phyloP scores from a whole-genome alignment of 2,888 invertebrate genomes.

The Micoletzkya japonica region DNA sequence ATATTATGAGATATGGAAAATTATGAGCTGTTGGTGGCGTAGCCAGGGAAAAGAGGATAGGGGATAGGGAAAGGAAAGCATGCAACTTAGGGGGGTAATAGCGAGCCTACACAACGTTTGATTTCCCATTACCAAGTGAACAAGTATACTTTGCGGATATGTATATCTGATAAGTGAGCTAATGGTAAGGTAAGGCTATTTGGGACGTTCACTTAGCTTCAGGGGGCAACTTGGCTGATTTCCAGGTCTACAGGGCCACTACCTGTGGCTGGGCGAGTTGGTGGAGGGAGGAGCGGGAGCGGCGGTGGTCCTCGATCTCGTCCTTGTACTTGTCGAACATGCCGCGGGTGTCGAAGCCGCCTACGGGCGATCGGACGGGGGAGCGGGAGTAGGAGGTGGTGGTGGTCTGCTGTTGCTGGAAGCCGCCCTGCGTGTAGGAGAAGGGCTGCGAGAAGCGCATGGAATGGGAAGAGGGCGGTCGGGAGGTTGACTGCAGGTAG shows the following conservation, averaged over 20 bases:
- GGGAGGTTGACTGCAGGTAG: conserved; percentile 18
- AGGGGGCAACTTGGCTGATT: no score
- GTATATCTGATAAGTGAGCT: not conserved
- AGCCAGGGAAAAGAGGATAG: not conserved
- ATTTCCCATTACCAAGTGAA: not conserved
- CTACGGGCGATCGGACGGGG: conserved; percentile 32
- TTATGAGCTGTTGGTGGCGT: not conserved
- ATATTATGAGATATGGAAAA: no score
- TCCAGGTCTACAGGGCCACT: conserved; percentile 42
- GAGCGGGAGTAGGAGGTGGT: not conserved
- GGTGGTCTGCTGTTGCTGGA: not conserved
- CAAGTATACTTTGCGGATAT: not conserved
- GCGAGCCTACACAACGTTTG: not conserved
- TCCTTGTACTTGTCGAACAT: conserved; percentile 63
- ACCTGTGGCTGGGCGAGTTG: conserved; percentile 49
- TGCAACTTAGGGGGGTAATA: conserved; percentile 17
- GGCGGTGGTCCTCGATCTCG: conserved; percentile 62
- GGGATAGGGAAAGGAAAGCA: not conserved
- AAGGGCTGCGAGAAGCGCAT: conserved; percentile 16
- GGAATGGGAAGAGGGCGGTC: conserved; percentile 4
- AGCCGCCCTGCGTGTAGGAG: conserved; percentile 28
- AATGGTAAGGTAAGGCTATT: no score
- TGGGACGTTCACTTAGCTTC: no score
- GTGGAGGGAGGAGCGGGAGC: conserved; percentile 58
- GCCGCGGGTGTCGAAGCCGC: conserved; percentile 52